Base-by-base conservation (phyloP, 2,113 vertebrate species). In the Engraulis encrasicolus region DNA sequence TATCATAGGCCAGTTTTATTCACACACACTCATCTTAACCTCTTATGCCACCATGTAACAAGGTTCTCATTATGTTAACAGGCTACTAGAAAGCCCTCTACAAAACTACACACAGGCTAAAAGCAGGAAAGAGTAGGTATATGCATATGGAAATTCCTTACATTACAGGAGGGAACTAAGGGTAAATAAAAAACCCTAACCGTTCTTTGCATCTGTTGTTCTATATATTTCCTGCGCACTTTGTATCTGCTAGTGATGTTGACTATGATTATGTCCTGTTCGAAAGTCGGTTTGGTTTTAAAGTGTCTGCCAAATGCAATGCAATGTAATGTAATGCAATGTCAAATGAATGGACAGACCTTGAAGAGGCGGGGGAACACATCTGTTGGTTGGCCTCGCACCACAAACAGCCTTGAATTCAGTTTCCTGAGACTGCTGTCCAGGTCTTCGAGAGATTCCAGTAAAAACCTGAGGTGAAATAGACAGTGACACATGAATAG, bases 311-410 rank as follows among this genome's bases (percentile, higher is more conserved):
- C n/a, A n/a, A n/a, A n/a, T n/a, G n/a, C n/a, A n/a, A n/a, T n/a
- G n/a, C n/a, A n/a, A n/a, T n/a, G n/a, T n/a, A n/a, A n/a, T n/a
- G n/a, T n/a, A n/a, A n/a, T 45, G 9, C 4, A 45, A 9, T 5
- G 40, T 5, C 17, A 54, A 54, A 54, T 20, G 12, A 54, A 54
- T 4, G 52, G 3, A 89, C 95, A 85, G 86, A 99, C 98, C 96
- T 99, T 98, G 90, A 99, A 98, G 6, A 99, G 96, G 77, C 96
- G 95, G 23, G 98, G 98, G 85, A 99, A 98, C 83, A 99, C 97
- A 66, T 99, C 97, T 0, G 98, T 95, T 0, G 98, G 98, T 88
- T 99, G 98, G 27, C 98, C 98, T 89, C 96, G 91, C 48, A 99
- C 96, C 0, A 99, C 98, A 93, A 99, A 99, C 82, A 99, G 93